Conservation (phyloP, 2,888 invertebrate species). For the Lamellibrachia satsuma region DNA sequence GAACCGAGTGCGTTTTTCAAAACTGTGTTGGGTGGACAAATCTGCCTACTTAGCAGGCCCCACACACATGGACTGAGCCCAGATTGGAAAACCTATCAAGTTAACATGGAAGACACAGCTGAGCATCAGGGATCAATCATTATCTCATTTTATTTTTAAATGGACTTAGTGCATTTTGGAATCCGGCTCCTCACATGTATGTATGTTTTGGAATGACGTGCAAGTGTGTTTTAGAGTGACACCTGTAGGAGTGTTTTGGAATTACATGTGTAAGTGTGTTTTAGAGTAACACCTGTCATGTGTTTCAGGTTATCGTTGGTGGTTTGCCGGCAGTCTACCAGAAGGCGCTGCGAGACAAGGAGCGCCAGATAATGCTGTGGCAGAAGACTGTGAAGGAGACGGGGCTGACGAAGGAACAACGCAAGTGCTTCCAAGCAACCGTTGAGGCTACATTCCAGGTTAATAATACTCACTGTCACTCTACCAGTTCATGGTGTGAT, state of each 20-base stretch:
- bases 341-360: slow-evolving; percentile 52
- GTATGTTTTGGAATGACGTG: background rate
- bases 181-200: background rate
- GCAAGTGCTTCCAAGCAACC: slow-evolving; percentile 60
- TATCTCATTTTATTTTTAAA: too few relatives aligned
- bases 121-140: too few relatives aligned
- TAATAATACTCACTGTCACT: background rate
- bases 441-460: slow-evolving; percentile 62
- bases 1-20: too few relatives aligned
- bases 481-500: too few relatives aligned
- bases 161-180: too few relatives aligned
- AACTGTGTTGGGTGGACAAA: too few relatives aligned
- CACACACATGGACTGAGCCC: too few relatives aligned
- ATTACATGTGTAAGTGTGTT: background rate
- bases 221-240: background rate
- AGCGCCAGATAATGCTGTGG: slow-evolving; percentile 60
- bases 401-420: slow-evolving; percentile 55
- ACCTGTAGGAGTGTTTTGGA: background rate
- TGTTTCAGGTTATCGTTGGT: slow-evolving; percentile 53
- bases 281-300: background rate
- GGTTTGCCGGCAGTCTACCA: slow-evolving; percentile 59
- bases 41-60: too few relatives aligned
- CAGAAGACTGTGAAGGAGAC: slow-evolving; percentile 62
- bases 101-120: too few relatives aligned
- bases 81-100: too few relatives aligned